A percentile compares a stretch with the other conserved stretches of the same genome.
Evolutionary conservation across 2,113 vertebrate genomes (phyloP).

Genomic region (Ptilonorhynchus violaceus): DNA sequence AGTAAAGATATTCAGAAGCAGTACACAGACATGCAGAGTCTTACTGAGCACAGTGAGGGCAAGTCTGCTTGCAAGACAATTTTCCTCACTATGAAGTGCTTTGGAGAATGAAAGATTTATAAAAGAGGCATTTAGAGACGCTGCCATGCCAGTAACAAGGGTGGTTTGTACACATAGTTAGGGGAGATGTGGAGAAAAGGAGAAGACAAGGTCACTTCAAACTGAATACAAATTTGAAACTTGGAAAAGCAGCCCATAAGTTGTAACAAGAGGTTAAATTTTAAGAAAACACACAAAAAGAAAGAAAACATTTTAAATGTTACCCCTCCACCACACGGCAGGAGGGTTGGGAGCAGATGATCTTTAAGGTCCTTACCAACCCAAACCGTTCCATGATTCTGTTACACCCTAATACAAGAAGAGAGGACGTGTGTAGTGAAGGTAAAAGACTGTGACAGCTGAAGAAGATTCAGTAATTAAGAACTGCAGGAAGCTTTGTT

Average conservation of each 20-base stretch:
- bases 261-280: neutral
- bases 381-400: neutral
- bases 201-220: neutral
- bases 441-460: neutral
- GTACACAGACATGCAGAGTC: no score
- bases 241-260: neutral
- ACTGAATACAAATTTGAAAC: neutral
- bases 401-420: neutral
- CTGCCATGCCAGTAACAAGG: neutral
- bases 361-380: neutral
- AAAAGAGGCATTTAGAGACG: slow-evolving; percentile 20
- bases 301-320: neutral
- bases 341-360: neutral
- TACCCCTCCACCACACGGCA: neutral
- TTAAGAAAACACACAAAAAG: neutral
- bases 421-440: neutral
- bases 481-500: neutral
- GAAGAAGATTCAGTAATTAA: neutral
- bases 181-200: neutral
- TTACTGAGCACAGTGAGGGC: neutral
- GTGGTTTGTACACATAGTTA: neutral
- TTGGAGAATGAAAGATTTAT: slow-evolving; percentile 14
- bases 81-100: neutral
- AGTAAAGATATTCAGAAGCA: neutral
- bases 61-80: slow-evolving; percentile 26